A percentile compares a stretch with the other conserved stretches of the same genome.
Conservation (phyloP, 2,113 vertebrate species). For the Maccullochella peelii region DNA sequence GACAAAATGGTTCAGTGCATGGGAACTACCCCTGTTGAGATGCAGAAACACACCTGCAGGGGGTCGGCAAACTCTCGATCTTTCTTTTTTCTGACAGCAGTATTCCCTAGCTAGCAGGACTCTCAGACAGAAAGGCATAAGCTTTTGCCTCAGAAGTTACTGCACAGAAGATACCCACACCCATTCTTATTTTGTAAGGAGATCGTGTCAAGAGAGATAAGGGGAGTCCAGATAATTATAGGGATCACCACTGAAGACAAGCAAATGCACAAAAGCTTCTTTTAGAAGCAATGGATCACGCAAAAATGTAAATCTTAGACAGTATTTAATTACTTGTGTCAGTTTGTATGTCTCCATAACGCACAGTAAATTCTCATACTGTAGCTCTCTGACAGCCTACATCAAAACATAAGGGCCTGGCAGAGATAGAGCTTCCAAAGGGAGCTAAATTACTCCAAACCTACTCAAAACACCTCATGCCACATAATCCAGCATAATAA, state of each 20-base stretch:
- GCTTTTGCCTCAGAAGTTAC: slow-evolving; percentile 13
- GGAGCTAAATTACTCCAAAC: slow-evolving; percentile 1
- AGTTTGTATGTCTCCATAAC: not conserved
- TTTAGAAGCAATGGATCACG: not conserved
- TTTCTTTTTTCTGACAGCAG: slow-evolving; percentile 25
- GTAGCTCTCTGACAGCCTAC: not conserved
- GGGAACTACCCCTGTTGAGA: slow-evolving; percentile 23
- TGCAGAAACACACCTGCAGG: slow-evolving; percentile 56
- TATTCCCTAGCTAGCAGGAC: slow-evolving; percentile 11
- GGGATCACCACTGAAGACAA: slow-evolving; percentile 2
- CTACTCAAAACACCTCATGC: not conserved
- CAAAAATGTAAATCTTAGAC: slow-evolving; percentile 3
- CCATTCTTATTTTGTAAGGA: slow-evolving; percentile 9
- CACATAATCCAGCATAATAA: slow-evolving; percentile 20
- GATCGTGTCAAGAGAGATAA: not conserved
- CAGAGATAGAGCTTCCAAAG: not conserved
- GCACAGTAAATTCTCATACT: not conserved
- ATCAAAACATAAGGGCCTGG: slow-evolving; percentile 4
- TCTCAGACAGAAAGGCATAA: slow-evolving; percentile 16
- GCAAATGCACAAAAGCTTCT: slow-evolving; percentile 10
- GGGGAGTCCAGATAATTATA: slow-evolving; percentile 12
- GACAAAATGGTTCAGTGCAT: slow-evolving; percentile 38
- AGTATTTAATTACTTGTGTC: slow-evolving; percentile 18
- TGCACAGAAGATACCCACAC: not conserved
- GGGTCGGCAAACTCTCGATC: slow-evolving; percentile 22